phyloP scores from a whole-genome alignment of 2,113 vertebrate genomes.

The Cyphomyrus plagiostoma region DNA sequence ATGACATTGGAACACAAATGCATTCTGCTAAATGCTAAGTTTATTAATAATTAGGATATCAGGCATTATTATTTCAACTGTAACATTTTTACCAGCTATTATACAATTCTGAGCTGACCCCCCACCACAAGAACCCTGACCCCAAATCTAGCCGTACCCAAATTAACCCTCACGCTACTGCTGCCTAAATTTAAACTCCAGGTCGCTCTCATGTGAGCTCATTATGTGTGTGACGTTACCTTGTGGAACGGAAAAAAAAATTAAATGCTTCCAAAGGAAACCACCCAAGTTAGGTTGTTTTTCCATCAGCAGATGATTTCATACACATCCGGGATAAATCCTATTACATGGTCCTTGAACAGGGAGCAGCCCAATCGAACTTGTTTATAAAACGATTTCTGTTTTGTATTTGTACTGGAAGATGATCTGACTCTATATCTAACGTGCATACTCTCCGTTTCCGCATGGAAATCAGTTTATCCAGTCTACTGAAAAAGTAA shows the following conservation, averaged over 20 bases:
- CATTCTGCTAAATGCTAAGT: not conserved
- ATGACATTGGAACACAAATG: not conserved
- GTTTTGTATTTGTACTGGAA: not conserved
- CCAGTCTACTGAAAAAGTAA: not conserved
- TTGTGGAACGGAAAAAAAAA: not conserved
- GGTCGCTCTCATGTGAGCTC: not conserved
- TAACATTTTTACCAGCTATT: not conserved
- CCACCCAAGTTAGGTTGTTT: not conserved
- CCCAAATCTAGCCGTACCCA: not conserved
- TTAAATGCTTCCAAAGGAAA: not conserved
- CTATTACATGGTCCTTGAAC: not conserved
- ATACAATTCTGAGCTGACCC: not conserved
- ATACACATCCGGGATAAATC: not conserved
- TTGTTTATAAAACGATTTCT: constrained; percentile 4
- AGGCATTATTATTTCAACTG: not conserved
- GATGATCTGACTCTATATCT: not conserved
- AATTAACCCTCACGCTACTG: not conserved
- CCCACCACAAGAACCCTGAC: not conserved
- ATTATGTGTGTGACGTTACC: not conserved
- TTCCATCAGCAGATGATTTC: not conserved
- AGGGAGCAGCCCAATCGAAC: not conserved
- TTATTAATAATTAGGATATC: not conserved
- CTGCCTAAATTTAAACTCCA: not conserved
- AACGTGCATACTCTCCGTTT: not conserved
- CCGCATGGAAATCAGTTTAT: not conserved